Base-by-base conservation (phyloP, 2,113 vertebrate genomes). In the Okapia johnstoni region DNA sequence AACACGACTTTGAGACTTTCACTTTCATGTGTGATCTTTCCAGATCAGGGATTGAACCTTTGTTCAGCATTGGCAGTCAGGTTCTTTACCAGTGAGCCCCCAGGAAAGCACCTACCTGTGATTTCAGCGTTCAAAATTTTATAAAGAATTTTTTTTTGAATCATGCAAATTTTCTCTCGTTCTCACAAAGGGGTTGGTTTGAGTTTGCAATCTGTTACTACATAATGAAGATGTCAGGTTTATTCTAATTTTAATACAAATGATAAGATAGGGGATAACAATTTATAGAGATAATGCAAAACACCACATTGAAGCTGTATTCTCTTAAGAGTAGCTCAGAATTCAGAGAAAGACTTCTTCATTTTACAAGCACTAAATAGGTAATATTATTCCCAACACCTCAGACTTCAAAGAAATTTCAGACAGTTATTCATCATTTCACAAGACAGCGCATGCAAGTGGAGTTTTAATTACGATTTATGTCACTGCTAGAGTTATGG, bases 391-490 rank as follows among this genome's bases (percentile, higher is more conserved):
- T 73, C 23, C 48, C 33, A 52, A 50, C 54, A 60, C 28, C 40
- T n/a, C 28, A 36, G 12, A 48, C 86, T 80, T 93, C 60, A 92
- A 43, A 90, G 77, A 79, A 17, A 54, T 52, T 30, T 89, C 87
- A 15, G 66, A 33, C 84, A 40, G n/a, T 58, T 80, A 14, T 40
- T 96, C 87, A 63, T 80, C 52, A 23, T 66, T 61, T 58, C 61
- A 54, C 19, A 94, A 88, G 79, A 80, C 81, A 21, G 26, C 70
- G 6, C 8, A 36, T 21, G n/a, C 40, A 23, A 28, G 43, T 19
- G 54, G 84, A 6, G 46, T 94, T 89, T 85, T 94, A 63, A 93
- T 91, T 81, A 89, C 30, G 43, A 94, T 95, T 80, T 54, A 52
- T 54, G 79, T 46, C 36, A 2, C 54, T 25, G 46, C 46, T 9